Evolutionary conservation across 2,797 vertebrate species (phyloP), one percentile per base, ranked within the genome.

Genomic region (Tangara arthus): DNA sequence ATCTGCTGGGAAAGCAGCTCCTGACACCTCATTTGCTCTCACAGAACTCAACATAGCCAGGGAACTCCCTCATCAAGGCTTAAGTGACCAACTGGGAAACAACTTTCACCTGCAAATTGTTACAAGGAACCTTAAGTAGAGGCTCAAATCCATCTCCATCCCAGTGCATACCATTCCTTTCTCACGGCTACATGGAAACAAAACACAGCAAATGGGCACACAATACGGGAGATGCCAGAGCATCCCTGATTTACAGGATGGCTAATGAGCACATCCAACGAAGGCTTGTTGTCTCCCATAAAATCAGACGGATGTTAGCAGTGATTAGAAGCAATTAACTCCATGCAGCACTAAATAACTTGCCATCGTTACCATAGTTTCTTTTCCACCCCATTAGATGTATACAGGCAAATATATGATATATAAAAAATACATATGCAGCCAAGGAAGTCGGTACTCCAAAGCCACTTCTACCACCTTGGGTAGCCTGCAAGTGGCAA

Each of bases 251-350:
- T 98, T 98, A 98, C 98, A 98, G 96, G 97, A 97, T 94, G 97
- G 97, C 98, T 99, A 99, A 99, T 97, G 98, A 99, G 98, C 98
- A 98, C 96, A 97, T 97, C 97, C 98, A 97, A 97, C 97, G 97
- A 99, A 98, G 98, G 98, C 98, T 98, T 99, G 98, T 98, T 99
- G 98, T 99, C 98, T 98, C 97, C 97, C 96, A 97, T 98, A 98
- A 98, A 98, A 98, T 97, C 98, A 99, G 99, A 99, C 98, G 98
- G 98, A 99, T 98, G 98, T 97, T 99, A 98, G 98, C 98, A 98
- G 95, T 98, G 98, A 99, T 99, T 99, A 99, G 98, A 98, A 98
- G 98, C 98, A 99, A 99, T 99, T 99, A 99, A 98, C 98, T 98
- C 95, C 97, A 97, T 97, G 97, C 98, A 98, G 98, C 98, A 99